Base-by-base conservation (phyloP, 2,888 invertebrate species). In the Ptycholaimellus sp. region DNA sequence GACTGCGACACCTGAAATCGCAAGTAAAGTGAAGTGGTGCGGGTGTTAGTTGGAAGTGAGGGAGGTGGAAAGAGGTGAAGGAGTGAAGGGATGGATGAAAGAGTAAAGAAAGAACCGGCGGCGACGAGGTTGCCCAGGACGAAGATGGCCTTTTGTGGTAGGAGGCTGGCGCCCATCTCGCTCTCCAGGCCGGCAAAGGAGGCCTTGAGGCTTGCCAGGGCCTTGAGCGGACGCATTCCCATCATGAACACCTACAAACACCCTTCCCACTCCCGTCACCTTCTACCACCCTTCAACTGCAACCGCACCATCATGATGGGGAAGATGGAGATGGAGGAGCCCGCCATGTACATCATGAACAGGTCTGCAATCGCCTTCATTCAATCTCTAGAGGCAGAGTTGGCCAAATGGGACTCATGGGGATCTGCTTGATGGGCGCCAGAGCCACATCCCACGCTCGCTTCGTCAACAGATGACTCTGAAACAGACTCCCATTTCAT, bases 291-390 rank as follows among this genome's bases (percentile, higher is more conserved):
- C n/a, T n/a, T n/a, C n/a, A n/a, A n/a, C n/a, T n/a, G n/a, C n/a
- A n/a, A n/a, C n/a, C n/a, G n/a, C n/a, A n/a, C 85, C 90, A 93
- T 93, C 90, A 93, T 93, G 30, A 93, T 90, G 1, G 93, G 93
- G 52, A 93, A 90, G 51, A 93, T 87, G 1, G 87, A 90, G 53
- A 93, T 90, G 0, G 90, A 85, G 60, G 83, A 90, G 14, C 93
- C 93, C 36, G 90, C 83, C 93, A 93, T 93, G 61, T 90, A 93
- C 83, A 93, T 87, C 35, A 93, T 81, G 58, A 93, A 83, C 38
- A 93, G 65, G 61, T 93, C n/a, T n/a, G n/a, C n/a, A n/a, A n/a
- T n/a, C n/a, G n/a, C n/a, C n/a, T n/a, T n/a, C n/a, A n/a, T n/a
- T n/a, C n/a, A n/a, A n/a, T n/a, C n/a, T n/a, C n/a, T n/a, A n/a